A percentile compares a stretch with the other conserved stretches of the same genome.
Evolutionary conservation across 2,113 vertebrate species (phyloP).

Genomic region (Orcinus orca): DNA sequence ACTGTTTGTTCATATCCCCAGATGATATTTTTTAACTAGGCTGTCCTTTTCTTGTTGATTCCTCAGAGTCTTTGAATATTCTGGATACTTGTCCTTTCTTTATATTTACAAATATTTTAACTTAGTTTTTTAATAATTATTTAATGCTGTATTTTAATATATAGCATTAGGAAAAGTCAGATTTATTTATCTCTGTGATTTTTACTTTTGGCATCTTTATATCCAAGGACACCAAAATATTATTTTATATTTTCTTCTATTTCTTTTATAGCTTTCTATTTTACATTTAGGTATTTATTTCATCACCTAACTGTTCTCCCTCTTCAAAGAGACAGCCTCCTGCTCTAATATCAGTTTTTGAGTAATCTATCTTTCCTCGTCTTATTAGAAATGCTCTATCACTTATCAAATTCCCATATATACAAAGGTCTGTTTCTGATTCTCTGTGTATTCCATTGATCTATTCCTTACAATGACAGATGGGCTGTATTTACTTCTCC

Average conservation of each 20-base stretch:
- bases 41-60: neutral
- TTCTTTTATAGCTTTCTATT: neutral
- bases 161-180: neutral
- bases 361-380: neutral
- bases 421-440: neutral
- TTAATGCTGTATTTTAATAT: neutral
- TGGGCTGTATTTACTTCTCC: neutral
- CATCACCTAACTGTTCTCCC: neutral
- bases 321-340: neutral
- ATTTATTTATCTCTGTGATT: neutral
- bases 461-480: neutral
- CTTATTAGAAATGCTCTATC: neutral
- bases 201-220: neutral
- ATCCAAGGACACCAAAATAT: neutral
- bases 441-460: neutral
- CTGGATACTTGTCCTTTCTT: neutral
- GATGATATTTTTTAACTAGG: neutral
- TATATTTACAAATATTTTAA: neutral
- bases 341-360: neutral
- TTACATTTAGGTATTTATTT: neutral
- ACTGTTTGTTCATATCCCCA: neutral
- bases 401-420: neutral
- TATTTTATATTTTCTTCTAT: neutral
- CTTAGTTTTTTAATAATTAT: neutral
- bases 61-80: neutral